These are phyloP conservation scores for Aphaenogaster floridana DNA, from an alignment of 1,140 invertebrate genomes.

Conservation along the genomic window DNA sequence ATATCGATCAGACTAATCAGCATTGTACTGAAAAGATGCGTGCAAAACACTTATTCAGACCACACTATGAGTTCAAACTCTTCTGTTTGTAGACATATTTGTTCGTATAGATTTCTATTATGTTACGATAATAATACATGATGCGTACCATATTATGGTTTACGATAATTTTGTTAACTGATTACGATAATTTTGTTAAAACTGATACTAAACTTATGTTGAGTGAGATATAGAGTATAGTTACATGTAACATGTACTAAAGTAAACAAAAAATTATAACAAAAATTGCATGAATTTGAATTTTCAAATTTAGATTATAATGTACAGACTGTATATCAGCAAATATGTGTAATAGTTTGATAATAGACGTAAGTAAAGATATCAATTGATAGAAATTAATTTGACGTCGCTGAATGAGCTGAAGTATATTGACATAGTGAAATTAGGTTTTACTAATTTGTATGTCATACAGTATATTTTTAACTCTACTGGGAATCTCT, in stretches of 20 bases:
- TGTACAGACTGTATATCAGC: not conserved
- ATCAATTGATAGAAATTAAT: not conserved
- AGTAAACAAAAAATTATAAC: too few species aligned
- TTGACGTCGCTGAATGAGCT: not conserved
- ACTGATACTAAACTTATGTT: not conserved
- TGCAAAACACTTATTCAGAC: not conserved
- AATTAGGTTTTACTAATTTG: constrained; percentile 33
- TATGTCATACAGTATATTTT: constrained; percentile 36
- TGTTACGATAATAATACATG: not conserved
- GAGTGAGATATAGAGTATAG: not conserved
- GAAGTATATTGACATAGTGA: not conserved
- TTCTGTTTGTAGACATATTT: not conserved
- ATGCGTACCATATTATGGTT: not conserved
- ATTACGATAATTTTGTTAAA: not conserved
- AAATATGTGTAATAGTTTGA: not conserved
- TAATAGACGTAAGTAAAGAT: not conserved
- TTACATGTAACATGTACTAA: not conserved
- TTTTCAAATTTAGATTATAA: constrained; percentile 1
- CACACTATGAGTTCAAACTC: not conserved
- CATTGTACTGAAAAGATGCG: not conserved
- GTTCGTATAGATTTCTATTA: not conserved
- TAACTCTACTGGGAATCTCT: constrained; percentile 47
- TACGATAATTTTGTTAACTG: not conserved
- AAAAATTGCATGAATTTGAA: not conserved
- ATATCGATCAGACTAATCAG: constrained; percentile 21